Percentiles rank a stretch among this genome's conserved stretches.
Conservation (phyloP, 2,888 invertebrate species). For the Phalera bucephala region DNA sequence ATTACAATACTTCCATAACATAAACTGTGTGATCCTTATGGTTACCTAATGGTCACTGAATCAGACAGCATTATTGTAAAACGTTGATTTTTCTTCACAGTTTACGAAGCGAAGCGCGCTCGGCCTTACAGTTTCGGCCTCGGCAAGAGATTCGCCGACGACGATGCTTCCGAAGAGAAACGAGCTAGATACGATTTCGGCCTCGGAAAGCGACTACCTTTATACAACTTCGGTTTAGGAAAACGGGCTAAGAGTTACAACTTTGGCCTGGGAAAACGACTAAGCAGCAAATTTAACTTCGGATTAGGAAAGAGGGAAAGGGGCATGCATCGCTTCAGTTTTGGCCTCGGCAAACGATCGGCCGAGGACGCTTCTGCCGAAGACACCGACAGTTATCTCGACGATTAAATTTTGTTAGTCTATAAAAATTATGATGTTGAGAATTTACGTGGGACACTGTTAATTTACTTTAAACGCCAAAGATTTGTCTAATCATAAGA, state of each 20-base stretch:
- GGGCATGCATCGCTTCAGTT: slow-evolving; percentile 77
- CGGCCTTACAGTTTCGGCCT: slow-evolving; percentile 87
- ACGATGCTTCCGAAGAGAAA: slow-evolving; percentile 60
- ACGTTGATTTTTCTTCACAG: slow-evolving; percentile 36
- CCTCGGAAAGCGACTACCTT: slow-evolving; percentile 70
- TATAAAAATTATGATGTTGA: slow-evolving; percentile 25
- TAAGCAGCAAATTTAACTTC: slow-evolving; percentile 78
- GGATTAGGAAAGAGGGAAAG: slow-evolving; percentile 82
- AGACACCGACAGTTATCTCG: slow-evolving; percentile 55
- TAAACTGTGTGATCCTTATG: no score
- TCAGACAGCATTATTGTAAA: slow-evolving; percentile 2
- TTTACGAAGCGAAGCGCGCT: slow-evolving; percentile 78
- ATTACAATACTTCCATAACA: no score
- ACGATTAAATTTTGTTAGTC: slow-evolving; percentile 51
- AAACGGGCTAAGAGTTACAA: slow-evolving; percentile 74
- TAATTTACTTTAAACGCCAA: not conserved
- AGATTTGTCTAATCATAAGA: slow-evolving; percentile 6
- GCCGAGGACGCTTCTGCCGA: slow-evolving; percentile 49
- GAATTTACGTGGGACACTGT: slow-evolving; percentile 39
- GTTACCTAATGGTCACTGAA: no score
- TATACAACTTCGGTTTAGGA: slow-evolving; percentile 77
- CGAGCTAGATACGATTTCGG: slow-evolving; percentile 76
- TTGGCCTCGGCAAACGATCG: slow-evolving; percentile 82
- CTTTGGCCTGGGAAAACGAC: slow-evolving; percentile 83
- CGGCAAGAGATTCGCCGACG: slow-evolving; percentile 83